Evolutionary conservation across 1,140 invertebrate genomes (phyloP).

Genomic region (Leptinotarsa undecemlineata): DNA sequence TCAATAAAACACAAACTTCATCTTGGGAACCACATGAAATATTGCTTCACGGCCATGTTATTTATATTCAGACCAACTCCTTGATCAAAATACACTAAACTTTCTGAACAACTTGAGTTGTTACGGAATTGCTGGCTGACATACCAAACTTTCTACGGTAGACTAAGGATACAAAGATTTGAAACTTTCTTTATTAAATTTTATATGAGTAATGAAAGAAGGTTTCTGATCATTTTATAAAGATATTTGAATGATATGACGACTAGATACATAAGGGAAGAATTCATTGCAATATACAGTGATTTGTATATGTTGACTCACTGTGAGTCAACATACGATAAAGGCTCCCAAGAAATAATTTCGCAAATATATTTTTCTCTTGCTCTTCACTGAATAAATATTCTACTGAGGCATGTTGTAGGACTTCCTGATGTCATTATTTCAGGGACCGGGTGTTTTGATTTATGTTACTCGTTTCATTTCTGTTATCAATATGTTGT

Average conservation of each 20-base stretch:
- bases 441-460: no score
- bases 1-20: no score
- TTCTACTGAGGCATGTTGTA: no score
- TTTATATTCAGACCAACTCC: conserved; percentile 23
- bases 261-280: background rate
- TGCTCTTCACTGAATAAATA: no score
- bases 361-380: no score
- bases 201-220: background rate
- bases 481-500: background rate
- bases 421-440: no score
- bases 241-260: background rate
- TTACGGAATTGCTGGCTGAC: background rate
- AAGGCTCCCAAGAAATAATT: no score
- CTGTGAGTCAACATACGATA: no score
- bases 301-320: no score
- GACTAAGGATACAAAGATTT: background rate
- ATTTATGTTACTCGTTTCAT: no score
- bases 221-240: background rate
- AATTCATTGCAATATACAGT: background rate
- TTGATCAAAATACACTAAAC: conserved; percentile 1
- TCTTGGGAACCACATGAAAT: no score
- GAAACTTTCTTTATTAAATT: background rate
- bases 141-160: background rate
- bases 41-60: background rate
- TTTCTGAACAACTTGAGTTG: background rate